Percentiles rank a stretch among this genome's conserved stretches.
Evolutionary conservation across 2,888 invertebrate genomes (phyloP).

Genomic region (Eupithecia inturbata): DNA sequence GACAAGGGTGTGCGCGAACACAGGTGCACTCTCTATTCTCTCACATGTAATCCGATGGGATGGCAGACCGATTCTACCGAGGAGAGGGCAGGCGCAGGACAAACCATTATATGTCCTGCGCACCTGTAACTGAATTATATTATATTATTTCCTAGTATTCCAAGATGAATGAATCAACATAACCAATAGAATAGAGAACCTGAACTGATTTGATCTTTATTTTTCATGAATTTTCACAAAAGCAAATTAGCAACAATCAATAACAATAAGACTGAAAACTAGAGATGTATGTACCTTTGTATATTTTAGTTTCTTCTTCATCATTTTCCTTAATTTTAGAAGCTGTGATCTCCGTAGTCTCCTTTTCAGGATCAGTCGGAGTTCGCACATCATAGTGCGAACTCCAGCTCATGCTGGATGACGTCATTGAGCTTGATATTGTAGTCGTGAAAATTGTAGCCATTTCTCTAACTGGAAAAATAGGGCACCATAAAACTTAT

Average conservation of each 20-base stretch:
- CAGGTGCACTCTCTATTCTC: no score
- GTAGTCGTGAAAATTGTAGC: constrained; percentile 90
- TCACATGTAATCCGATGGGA: no score
- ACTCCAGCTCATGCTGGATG: constrained; percentile 88
- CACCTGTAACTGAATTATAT: no score
- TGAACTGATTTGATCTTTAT: background rate
- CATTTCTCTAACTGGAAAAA: constrained; percentile 86
- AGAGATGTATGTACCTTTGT: constrained; percentile 47
- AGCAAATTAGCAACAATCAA: background rate
- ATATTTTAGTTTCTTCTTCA: constrained; percentile 49
- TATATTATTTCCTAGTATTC: no score
- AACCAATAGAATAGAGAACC: background rate
- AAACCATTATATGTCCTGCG: background rate
- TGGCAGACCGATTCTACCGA: no score
- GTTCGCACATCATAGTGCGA: no score
- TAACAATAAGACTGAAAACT: background rate
- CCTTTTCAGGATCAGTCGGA: constrained; percentile 45
- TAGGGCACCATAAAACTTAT: background rate
- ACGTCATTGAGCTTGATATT: constrained; percentile 90
- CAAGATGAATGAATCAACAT: background rate
- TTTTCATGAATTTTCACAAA: background rate
- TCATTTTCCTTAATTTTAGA: constrained; percentile 42
- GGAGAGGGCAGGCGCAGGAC: no score
- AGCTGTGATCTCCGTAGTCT: constrained; percentile 42
- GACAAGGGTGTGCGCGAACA: no score